Base-by-base conservation (phyloP, 2,888 invertebrate species). In the Axea sp. region DNA sequence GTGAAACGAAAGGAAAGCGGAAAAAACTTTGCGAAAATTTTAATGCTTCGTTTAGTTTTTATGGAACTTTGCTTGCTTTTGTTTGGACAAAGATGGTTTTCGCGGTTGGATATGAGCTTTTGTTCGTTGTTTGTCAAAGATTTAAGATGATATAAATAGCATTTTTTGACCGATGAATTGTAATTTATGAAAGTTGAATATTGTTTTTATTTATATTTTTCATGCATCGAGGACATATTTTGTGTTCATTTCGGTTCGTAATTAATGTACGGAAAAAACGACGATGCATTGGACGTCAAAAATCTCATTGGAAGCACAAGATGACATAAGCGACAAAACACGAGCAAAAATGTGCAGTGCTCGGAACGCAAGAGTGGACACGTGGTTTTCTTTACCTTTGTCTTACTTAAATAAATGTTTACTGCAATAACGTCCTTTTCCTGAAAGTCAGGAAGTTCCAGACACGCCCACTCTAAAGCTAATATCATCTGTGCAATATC, bases 331-430 rank as follows among this genome's bases (percentile, higher is more conserved):
- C 9, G 7, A 26, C 22, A 8, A 4, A 19, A 55, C 17, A 8
- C 15, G 43, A 33, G 3, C n/a, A 45, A 43, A 55, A 39, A 31
- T 35, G 33, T 24, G 7, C 24, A 24, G 3, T 33, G 22, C 35
- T 60, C 33, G n/a, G 39, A 9, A 31, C 53, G 55, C 55, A 47
- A 55, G 19, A 60, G 33, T 62, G 55, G 55, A 62, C 62, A 69
- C 53, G 60, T 69, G 69, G 69, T 69, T 69, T 69, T 47, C 53
- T 69, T 69, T 60, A 69, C 60, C 60, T 53, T 53, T 60, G 60
- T 51, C 53, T 69, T 57, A 33, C 67, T 49, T 69, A 62, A 69
- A 69, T 69, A 62, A 62, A 62, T 69, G 60, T 69, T 69, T 69
- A 62, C 51, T 62, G 55, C 69, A 62, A 69, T 69, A 69, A 69